Percentiles rank a stretch among this genome's conserved stretches.
Conservation (phyloP, 2,113 vertebrate genomes). For the Falco punctatus region DNA sequence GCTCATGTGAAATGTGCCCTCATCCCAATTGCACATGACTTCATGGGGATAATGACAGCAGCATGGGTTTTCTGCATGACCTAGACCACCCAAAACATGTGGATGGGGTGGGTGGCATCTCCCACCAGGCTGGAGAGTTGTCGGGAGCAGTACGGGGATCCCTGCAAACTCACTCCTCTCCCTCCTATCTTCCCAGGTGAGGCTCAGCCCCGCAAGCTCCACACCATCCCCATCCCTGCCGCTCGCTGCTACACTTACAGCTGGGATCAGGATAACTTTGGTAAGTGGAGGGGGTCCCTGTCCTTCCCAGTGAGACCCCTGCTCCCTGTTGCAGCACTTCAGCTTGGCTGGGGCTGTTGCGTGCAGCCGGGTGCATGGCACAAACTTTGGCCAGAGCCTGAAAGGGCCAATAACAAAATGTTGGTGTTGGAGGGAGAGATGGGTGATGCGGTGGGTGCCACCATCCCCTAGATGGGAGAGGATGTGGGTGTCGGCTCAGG, state of each 20-base stretch:
- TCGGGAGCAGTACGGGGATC: rapidly evolving
- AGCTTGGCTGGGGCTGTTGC: not conserved
- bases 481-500: not conserved
- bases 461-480: not conserved
- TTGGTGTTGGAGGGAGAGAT: not conserved
- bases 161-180: not conserved
- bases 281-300: slow-evolving; percentile 71
- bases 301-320: not conserved
- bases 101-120: not conserved
- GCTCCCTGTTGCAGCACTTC: rapidly evolving
- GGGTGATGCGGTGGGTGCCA: not conserved
- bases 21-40: rapidly evolving
- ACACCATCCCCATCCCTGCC: slow-evolving; percentile 84
- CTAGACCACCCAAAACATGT: not conserved
- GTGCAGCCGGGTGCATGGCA: not conserved
- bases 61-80: rapidly evolving
- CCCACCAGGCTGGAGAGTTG: not conserved
- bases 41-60: not conserved
- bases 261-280: slow-evolving; percentile 96
- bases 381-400: not conserved
- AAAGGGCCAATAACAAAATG: not conserved
- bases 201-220: slow-evolving; percentile 73
- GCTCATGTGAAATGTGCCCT: not conserved
- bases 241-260: slow-evolving; percentile 89
- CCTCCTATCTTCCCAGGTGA: slow-evolving; percentile 42